These are phyloP conservation scores for Nettapus auritus DNA, from an alignment of 2,113 vertebrate species.

Conservation along the genomic window DNA sequence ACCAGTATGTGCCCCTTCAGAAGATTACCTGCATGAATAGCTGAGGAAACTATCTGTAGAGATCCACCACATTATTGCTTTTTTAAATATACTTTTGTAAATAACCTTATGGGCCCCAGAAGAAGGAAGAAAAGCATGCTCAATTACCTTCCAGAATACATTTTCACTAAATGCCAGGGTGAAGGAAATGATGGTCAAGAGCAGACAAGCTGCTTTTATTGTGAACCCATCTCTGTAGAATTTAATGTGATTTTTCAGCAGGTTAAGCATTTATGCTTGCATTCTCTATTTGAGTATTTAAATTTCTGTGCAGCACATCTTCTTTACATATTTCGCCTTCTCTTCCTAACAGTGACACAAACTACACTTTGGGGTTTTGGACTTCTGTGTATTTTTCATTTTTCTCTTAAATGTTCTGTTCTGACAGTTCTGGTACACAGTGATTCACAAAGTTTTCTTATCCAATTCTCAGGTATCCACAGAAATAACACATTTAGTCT, in stretches of 20 bases:
- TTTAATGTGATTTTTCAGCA: conserved; percentile 19
- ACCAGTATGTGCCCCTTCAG: not conserved
- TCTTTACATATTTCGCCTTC: conserved; percentile 26
- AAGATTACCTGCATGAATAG: conserved; percentile 43
- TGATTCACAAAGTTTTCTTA: conserved; percentile 58
- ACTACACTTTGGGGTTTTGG: not conserved
- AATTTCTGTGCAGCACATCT: conserved; percentile 9
- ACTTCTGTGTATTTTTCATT: not conserved
- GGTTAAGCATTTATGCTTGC: not conserved
- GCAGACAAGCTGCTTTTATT: not conserved
- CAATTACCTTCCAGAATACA: conserved; percentile 45
- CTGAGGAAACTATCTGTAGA: conserved; percentile 45
- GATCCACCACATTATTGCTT: conserved; percentile 14
- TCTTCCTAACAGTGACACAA: not conserved
- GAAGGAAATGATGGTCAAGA: conserved; percentile 49
- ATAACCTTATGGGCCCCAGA: conserved; percentile 28
- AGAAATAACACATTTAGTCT: conserved; percentile 48
- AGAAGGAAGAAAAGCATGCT: conserved; percentile 33
- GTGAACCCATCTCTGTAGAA: conserved; percentile 2
- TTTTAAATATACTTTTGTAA: conserved; percentile 60
- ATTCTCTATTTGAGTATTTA: conserved; percentile 12
- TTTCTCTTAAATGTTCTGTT: not conserved
- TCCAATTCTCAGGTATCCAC: conserved; percentile 71
- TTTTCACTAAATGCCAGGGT: conserved; percentile 13
- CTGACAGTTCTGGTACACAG: conserved; percentile 61